Percentiles rank a stretch among this genome's conserved stretches.
Conservation (phyloP, 2,113 vertebrate genomes). For the Nestor notabilis region DNA sequence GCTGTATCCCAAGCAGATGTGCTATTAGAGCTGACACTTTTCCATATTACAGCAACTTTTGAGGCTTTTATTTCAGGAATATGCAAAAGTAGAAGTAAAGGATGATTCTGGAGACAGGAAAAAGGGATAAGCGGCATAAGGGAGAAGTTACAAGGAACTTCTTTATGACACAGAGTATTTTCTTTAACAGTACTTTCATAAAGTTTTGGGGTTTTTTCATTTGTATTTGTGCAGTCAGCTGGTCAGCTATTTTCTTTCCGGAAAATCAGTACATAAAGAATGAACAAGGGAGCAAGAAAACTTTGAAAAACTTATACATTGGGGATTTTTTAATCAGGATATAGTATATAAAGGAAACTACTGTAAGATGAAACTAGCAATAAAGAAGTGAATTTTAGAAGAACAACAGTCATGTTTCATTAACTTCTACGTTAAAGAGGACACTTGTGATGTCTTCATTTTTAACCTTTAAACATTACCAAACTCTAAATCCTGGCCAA, state of each 20-base stretch:
- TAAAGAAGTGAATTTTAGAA: not conserved
- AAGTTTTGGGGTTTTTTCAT: rapidly evolving
- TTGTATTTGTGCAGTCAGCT: not conserved
- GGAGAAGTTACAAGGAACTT: not conserved
- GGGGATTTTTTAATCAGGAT: not conserved
- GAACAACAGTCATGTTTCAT: not conserved
- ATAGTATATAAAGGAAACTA: not conserved
- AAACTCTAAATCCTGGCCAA: not conserved
- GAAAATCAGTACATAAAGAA: not conserved
- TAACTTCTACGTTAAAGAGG: not conserved
- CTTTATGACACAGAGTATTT: not conserved
- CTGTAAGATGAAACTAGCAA: not conserved
- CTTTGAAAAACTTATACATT: not conserved
- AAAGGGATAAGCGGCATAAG: not conserved
- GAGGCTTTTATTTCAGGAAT: not conserved
- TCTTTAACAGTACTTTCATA: not conserved
- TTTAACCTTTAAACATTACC: not conserved
- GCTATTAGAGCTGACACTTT: not conserved
- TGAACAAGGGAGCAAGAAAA: not conserved
- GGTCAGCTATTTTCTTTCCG: not conserved
- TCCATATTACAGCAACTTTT: not conserved
- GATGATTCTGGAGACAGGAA: not conserved
- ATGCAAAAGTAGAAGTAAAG: not conserved
- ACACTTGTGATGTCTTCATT: not conserved
- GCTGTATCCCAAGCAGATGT: not conserved